Conservation (phyloP, 2,113 vertebrate genomes). For the Trachemys scripta region DNA sequence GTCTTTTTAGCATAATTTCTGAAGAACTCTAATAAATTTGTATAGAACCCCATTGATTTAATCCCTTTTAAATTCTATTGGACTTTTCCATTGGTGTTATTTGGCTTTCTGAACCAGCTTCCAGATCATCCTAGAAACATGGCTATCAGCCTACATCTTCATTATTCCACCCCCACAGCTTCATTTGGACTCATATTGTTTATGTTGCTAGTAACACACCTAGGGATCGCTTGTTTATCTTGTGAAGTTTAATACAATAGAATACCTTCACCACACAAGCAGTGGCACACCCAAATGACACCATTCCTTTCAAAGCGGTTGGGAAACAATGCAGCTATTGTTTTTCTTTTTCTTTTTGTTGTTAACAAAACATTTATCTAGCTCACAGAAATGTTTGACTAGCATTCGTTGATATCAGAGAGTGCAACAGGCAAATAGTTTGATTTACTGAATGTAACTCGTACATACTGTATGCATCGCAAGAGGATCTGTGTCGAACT, state of each 20-base stretch:
- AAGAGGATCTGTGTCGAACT: neutral
- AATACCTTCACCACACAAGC: neutral
- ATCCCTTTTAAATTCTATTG: neutral
- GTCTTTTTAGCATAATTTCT: neutral
- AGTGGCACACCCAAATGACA: neutral
- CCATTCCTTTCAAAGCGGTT: neutral
- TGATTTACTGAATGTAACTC: neutral
- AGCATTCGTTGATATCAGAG: accelerated
- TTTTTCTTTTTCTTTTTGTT: neutral
- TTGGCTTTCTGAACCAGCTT: neutral
- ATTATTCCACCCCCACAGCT: neutral
- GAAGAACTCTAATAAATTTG: neutral
- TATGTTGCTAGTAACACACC: neutral
- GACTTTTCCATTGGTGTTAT: neutral
- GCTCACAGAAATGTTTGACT: neutral
- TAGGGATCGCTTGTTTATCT: neutral
- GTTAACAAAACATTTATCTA: neutral
- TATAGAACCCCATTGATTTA: neutral
- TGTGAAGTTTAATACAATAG: neutral
- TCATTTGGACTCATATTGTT: neutral
- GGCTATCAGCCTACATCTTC: neutral
- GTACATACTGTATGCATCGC: accelerated
- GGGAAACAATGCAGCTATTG: neutral
- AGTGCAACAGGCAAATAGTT: neutral
- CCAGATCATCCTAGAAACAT: neutral